Conservation (phyloP, 2,113 vertebrate species). For the Tupaia chinensis region DNA sequence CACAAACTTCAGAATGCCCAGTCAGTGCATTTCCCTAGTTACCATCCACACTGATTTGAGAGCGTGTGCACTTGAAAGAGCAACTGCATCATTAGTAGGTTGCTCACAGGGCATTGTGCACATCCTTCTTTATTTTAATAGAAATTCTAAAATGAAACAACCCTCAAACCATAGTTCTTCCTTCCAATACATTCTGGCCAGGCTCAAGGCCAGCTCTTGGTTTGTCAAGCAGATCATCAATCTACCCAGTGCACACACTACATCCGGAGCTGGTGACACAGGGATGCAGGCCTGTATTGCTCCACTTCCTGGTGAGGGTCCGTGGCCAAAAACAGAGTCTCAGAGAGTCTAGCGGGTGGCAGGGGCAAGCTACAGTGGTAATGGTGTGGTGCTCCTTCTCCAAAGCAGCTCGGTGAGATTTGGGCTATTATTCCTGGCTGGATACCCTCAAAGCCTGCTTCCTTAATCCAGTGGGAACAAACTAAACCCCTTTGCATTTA, state of each 20-base stretch:
- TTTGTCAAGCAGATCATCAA: rapidly evolving
- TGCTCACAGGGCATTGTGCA: neutral
- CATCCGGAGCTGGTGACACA: rapidly evolving
- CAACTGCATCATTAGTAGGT: rapidly evolving
- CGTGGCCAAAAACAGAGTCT: too few relatives aligned
- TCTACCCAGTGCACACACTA: rapidly evolving
- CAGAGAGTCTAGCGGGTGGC: rapidly evolving
- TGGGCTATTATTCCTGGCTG: too few relatives aligned
- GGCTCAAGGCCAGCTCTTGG: neutral
- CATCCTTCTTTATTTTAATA: neutral
- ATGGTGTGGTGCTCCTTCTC: neutral
- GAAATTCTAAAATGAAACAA: neutral
- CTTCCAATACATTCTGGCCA: neutral
- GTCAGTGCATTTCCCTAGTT: rapidly evolving
- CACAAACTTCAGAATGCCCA: rapidly evolving
- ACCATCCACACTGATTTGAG: neutral
- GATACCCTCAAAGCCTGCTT: neutral
- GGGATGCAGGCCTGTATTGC: rapidly evolving
- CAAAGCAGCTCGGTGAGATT: neutral
- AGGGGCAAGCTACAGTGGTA: neutral
- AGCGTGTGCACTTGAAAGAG: neutral
- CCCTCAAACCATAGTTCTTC: too few relatives aligned
- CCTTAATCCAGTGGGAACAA: rapidly evolving
- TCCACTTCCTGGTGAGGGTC: neutral
- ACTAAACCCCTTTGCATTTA: too few relatives aligned